Percentiles rank a stretch among this genome's conserved stretches.
phyloP scores from a whole-genome alignment of 2,888 invertebrate genomes.

The Cacoxenus indagator region DNA sequence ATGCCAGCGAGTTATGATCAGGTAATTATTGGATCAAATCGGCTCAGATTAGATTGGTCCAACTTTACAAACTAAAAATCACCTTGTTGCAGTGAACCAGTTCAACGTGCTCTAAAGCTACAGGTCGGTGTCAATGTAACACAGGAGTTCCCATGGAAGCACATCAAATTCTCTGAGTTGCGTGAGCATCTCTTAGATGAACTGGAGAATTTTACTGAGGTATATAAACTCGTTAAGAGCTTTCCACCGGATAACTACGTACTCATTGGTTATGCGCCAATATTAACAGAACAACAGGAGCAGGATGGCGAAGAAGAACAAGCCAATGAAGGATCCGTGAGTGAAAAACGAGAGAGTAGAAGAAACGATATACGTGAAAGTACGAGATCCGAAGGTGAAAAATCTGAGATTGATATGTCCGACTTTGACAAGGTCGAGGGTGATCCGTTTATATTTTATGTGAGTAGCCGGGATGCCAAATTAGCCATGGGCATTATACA shows the following conservation, averaged over 20 bases:
- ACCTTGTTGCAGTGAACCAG: constrained; percentile 35
- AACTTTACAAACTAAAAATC: neutral
- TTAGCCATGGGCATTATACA: constrained; percentile 72
- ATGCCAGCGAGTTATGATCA: constrained; percentile 57
- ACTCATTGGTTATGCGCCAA: constrained; percentile 79
- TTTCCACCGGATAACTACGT: constrained; percentile 69
- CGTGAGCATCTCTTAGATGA: constrained; percentile 74
- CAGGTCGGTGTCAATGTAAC: constrained; percentile 79
- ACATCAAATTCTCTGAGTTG: constrained; percentile 75
- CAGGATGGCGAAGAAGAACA: constrained; percentile 72
- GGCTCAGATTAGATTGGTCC: neutral
- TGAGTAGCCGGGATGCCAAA: constrained; percentile 72
- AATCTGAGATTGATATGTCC: too few relatives aligned
- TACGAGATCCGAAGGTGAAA: too few relatives aligned
- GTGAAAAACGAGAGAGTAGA: too few relatives aligned
- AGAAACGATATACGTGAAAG: too few relatives aligned
- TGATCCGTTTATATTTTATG: constrained; percentile 80
- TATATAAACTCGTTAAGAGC: constrained; percentile 70
- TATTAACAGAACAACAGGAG: constrained; percentile 73
- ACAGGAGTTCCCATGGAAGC: constrained; percentile 82
- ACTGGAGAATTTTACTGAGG: constrained; percentile 70
- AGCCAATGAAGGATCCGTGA: too few relatives aligned
- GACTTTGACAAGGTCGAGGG: too few relatives aligned
- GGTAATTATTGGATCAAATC: constrained; percentile 38
- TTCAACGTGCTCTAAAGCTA: constrained; percentile 72